Evolutionary conservation across 2,888 invertebrate species (phyloP).

Genomic region (Orchestes rusci): DNA sequence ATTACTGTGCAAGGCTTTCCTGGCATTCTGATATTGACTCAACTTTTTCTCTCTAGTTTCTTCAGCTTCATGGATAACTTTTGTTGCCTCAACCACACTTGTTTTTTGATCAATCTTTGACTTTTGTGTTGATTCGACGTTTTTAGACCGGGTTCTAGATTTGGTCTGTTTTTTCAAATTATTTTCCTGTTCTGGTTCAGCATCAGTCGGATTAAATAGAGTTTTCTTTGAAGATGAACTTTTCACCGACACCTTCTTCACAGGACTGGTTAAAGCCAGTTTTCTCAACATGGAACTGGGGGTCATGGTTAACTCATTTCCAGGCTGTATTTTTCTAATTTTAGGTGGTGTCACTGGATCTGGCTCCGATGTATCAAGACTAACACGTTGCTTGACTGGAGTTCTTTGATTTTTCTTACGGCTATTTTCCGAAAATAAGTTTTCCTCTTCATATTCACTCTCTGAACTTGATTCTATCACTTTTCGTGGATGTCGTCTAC

Average conservation of each 20-base stretch:
- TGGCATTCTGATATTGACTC: slow-evolving; percentile 36
- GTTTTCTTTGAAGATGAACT: slow-evolving; percentile 3
- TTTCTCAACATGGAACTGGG: slow-evolving; percentile 35
- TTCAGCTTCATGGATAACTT: background rate
- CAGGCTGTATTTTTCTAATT: slow-evolving; percentile 30
- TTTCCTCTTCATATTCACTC: slow-evolving; percentile 19
- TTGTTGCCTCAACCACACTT: background rate
- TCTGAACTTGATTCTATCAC: slow-evolving; percentile 14
- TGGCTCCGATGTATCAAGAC: slow-evolving; percentile 11
- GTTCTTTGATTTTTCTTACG: slow-evolving; percentile 7
- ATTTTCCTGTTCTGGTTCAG: background rate
- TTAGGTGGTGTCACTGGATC: slow-evolving; percentile 39
- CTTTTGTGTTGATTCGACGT: too few relatives aligned
- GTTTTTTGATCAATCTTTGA: background rate
- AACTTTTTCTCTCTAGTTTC: slow-evolving; percentile 1
- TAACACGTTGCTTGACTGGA: slow-evolving; percentile 21
- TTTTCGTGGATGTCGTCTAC: slow-evolving; percentile 1
- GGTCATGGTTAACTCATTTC: slow-evolving; percentile 24
- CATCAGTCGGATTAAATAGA: slow-evolving; percentile 2
- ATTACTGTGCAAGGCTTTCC: slow-evolving; percentile 40
- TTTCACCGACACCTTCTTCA: slow-evolving; percentile 13
- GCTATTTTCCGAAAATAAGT: background rate
- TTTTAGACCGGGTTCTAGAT: too few relatives aligned
- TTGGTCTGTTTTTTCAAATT: too few relatives aligned
- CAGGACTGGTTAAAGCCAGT: slow-evolving; percentile 31